Conservation (phyloP, 2,797 vertebrate species). For the Falco biarmicus region DNA sequence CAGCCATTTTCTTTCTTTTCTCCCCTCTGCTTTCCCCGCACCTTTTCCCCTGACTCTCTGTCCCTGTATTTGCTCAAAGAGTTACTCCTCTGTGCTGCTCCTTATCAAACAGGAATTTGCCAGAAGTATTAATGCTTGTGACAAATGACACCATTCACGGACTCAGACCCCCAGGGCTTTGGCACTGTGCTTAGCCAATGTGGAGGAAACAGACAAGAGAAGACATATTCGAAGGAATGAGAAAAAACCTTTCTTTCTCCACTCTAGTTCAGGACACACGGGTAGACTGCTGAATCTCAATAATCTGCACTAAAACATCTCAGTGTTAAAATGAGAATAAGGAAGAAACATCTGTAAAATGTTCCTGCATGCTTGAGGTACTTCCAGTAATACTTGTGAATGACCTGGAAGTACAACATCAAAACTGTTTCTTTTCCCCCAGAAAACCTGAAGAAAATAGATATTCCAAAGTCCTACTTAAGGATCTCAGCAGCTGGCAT, state of each 20-base stretch:
- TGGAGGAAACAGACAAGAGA: not conserved
- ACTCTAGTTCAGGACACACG: not conserved
- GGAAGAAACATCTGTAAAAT: not conserved
- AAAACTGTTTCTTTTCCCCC: not conserved
- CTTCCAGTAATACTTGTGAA: not conserved
- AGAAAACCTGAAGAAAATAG: not conserved
- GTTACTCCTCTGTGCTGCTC: not conserved
- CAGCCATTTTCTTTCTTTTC: not conserved
- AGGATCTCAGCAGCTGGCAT: not conserved
- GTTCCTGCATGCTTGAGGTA: not conserved
- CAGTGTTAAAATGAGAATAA: not conserved
- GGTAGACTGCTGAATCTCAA: not conserved
- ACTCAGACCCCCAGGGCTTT: not conserved
- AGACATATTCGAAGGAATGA: not conserved
- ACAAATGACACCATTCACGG: not conserved
- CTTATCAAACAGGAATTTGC: not conserved
- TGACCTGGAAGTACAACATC: not conserved
- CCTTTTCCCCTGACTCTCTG: not conserved
- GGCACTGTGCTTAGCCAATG: not conserved
- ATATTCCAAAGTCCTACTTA: not conserved
- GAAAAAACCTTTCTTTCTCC: not conserved
- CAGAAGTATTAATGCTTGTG: not conserved
- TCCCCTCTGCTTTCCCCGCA: not conserved
- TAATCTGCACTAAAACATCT: not conserved
- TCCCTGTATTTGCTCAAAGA: not conserved